Base-by-base conservation (phyloP, 2,888 invertebrate genomes). In the Therioaphis trifolii region DNA sequence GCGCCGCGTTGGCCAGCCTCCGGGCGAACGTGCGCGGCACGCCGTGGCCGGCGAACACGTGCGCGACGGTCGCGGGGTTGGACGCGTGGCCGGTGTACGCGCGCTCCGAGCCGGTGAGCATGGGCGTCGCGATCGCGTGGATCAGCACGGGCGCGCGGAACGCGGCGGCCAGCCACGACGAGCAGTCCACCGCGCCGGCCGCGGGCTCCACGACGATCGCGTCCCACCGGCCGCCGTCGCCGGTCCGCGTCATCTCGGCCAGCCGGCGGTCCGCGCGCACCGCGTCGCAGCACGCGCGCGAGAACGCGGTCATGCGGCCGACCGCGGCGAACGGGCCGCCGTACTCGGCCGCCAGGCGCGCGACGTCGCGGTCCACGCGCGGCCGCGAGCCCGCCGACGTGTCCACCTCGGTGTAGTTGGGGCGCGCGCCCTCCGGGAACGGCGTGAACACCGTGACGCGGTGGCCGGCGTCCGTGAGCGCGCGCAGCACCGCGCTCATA, bases 391-490 rank as follows among this genome's bases (percentile, higher is more conserved):
- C 21, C 0, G 18, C 12, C 15, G 85, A 85, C 15, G 66, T 55
- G 35, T 85, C 85, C 46, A 85, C 77, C 18, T 72, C 35, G 14
- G 74, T 85, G 15, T 84, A 61, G 43, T 85, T 85, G n/a, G n/a
- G n/a, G 1, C 75, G 18, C 4, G 21, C 35, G 27, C 49, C 71
- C 5, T 75, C 43, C 5, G 85, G 85, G 52, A 86, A 85, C 4
- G 86, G 86, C 15, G 87, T 87, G 11, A 88, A 84, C 12, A 86
- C 85, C 3, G 87, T 87, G 7, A 88, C 85, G 4, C 86, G 78
- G 84, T 88, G 88, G 18, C 87, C 87, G 18, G 87, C 84, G 7
- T 86, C 85, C 12, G 86, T 86, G 40, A 88, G 74, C 24, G 85
- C 86, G 7, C 85, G 78, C 24, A 87, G 84, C 7, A 88, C 79